Evolutionary conservation across 2,113 vertebrate genomes (phyloP).

Genomic region (Semnornis frantzii): DNA sequence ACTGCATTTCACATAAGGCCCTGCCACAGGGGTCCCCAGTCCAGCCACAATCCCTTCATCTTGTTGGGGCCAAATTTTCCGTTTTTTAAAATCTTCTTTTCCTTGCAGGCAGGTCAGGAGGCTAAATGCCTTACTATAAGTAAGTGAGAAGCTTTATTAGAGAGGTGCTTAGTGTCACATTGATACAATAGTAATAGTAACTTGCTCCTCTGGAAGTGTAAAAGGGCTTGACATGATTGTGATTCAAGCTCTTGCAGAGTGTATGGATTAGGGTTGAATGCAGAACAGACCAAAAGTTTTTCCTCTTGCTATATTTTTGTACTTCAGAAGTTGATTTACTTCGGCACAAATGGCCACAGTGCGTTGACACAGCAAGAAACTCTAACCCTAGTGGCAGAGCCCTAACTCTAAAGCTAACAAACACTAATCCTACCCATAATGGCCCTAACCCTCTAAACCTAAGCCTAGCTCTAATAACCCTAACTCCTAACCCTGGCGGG

Average conservation of each 20-base stretch:
- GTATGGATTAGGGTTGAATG: not conserved
- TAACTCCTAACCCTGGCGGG: too few species aligned
- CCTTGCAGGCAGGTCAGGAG: not conserved
- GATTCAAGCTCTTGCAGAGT: not conserved
- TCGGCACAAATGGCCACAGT: not conserved
- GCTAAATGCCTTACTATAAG: slow-evolving; percentile 2
- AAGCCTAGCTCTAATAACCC: too few species aligned
- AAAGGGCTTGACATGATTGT: slow-evolving; percentile 36
- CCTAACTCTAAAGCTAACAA: too few species aligned
- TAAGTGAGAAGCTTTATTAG: slow-evolving; percentile 15
- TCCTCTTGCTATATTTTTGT: not conserved
- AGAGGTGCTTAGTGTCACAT: slow-evolving; percentile 27
- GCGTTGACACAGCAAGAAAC: not conserved
- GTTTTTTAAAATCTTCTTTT: not conserved
- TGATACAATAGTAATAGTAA: slow-evolving; percentile 54
- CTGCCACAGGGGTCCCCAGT: not conserved
- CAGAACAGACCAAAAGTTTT: not conserved
- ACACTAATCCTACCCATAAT: too few species aligned
- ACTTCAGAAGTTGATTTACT: not conserved
- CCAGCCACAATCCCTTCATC: not conserved
- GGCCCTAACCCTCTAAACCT: too few species aligned
- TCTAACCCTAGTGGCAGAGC: too few species aligned
- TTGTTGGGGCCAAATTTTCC: not conserved
- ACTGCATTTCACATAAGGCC: accelerated
- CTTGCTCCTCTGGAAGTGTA: slow-evolving; percentile 25